A percentile compares a stretch with the other conserved stretches of the same genome.
Conservation (phyloP, 2,113 vertebrate genomes). For the Bagarius yarrelli region DNA sequence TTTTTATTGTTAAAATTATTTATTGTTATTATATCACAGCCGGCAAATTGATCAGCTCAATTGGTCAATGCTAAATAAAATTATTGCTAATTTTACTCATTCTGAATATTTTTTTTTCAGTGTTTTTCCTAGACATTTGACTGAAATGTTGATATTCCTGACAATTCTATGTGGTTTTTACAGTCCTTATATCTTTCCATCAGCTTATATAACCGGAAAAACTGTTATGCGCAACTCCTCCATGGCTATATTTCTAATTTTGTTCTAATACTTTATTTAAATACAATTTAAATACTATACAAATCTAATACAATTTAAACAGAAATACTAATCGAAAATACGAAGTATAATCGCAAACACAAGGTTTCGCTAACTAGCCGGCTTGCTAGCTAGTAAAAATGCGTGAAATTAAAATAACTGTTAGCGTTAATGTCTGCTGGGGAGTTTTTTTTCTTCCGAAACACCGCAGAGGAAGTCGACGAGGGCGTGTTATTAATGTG, state of each 20-base stretch:
- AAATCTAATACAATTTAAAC: not conserved
- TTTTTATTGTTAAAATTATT: too few relatives aligned
- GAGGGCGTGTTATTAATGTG: not conserved
- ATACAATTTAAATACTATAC: too few relatives aligned
- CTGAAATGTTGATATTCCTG: not conserved
- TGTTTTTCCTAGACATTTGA: not conserved
- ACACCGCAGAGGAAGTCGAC: not conserved
- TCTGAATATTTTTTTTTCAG: not conserved
- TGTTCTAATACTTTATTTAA: too few relatives aligned
- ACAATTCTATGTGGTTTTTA: not conserved
- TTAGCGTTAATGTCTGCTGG: not conserved
- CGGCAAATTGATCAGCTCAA: not conserved
- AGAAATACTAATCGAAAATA: not conserved
- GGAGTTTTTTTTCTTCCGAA: not conserved
- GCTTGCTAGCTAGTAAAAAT: not conserved
- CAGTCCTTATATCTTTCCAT: not conserved
- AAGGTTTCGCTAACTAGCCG: not conserved
- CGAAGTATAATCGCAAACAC: not conserved
- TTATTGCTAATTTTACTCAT: not conserved
- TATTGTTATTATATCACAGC: not conserved
- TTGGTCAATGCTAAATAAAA: not conserved
- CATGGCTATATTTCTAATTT: not conserved
- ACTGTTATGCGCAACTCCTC: not conserved
- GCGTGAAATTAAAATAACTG: not conserved
- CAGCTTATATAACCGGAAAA: too few relatives aligned